These are phyloP conservation scores for Stenodema calcarata DNA, from an alignment of 2,888 invertebrate genomes.

Conservation along the genomic window DNA sequence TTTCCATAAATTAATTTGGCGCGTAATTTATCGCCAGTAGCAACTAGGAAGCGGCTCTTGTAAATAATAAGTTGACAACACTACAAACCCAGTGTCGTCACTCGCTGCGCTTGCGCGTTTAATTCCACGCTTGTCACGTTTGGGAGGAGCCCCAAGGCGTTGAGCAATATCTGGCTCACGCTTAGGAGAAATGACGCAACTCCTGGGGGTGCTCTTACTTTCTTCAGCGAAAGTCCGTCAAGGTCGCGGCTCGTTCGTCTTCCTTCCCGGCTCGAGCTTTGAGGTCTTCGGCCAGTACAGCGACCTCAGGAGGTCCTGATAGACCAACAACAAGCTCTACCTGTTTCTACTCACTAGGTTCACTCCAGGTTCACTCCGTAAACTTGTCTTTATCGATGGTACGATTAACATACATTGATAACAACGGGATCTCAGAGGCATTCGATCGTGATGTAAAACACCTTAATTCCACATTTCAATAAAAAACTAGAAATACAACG, in stretches of 20 bases:
- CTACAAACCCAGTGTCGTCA: background rate
- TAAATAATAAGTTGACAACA: background rate
- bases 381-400: background rate
- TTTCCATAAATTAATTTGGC: background rate
- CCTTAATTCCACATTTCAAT: too few relatives aligned
- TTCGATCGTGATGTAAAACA: too few relatives aligned
- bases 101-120: background rate
- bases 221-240: slow-evolving; percentile 19
- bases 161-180: background rate
- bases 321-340: background rate
- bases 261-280: background rate
- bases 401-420: too few relatives aligned
- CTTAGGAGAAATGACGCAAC: background rate
- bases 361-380: background rate
- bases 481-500: too few relatives aligned
- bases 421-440: too few relatives aligned
- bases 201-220: background rate
- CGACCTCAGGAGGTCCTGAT: background rate
- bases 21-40: background rate
- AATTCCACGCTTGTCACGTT: background rate
- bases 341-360: background rate
- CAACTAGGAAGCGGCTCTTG: background rate
- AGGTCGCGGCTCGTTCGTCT: slow-evolving; percentile 4
- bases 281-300: background rate
- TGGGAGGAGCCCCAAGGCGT: background rate